These are phyloP conservation scores for Kryphioiulus occultus DNA, from an alignment of 2,888 invertebrate genomes.

Conservation along the genomic window DNA sequence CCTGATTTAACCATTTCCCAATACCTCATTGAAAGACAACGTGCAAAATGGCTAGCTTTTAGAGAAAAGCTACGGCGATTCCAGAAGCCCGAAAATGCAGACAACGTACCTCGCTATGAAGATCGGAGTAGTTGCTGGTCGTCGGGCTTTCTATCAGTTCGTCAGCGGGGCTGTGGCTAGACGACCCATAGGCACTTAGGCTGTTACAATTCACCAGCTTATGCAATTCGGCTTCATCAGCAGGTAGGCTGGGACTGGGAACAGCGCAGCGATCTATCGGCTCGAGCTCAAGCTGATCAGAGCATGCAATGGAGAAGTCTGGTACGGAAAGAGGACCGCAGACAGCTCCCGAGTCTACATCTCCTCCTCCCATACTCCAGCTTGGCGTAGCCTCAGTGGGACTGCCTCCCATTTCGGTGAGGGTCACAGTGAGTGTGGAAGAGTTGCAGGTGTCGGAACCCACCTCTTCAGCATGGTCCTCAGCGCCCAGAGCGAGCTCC, in stretches of 20 bases:
- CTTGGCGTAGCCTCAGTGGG: background rate
- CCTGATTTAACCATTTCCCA: no score
- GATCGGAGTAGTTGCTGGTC: slow-evolving; percentile 68
- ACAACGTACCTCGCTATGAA: slow-evolving; percentile 71
- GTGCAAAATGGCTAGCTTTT: background rate
- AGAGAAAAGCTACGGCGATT: background rate
- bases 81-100: background rate
- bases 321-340: background rate
- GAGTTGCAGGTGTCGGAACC: background rate
- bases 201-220: slow-evolving; percentile 44
- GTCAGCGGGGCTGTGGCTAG: slow-evolving; percentile 79
- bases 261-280: background rate
- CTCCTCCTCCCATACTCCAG: background rate
- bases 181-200: slow-evolving; percentile 64
- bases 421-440: background rate
- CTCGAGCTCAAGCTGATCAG: background rate
- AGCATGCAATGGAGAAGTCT: background rate
- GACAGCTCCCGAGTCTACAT: background rate
- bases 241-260: slow-evolving; percentile 2
- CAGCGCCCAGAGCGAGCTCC: background rate
- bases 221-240: slow-evolving; percentile 42
- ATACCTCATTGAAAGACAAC: background rate
- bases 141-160: slow-evolving; percentile 72
- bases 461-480: background rate
- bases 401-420: background rate